Evolutionary conservation across 1,140 invertebrate species (phyloP), one percentile per base, ranked within the genome.

Genomic region (Plectrocnemia conspersa): DNA sequence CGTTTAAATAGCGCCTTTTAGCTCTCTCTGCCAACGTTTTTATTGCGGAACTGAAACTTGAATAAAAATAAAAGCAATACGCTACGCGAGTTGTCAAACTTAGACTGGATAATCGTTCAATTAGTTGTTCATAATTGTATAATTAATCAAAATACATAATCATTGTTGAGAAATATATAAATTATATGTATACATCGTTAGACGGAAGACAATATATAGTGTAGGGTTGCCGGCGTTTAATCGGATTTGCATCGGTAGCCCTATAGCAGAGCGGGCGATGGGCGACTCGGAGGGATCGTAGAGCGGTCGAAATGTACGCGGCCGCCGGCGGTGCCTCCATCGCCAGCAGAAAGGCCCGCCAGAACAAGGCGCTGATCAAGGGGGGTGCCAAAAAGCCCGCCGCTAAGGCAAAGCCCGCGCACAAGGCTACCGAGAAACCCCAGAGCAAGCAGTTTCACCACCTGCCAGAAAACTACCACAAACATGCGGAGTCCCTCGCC

Each of bases 271-370:
- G n/a, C n/a, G n/a, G n/a, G n/a, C n/a, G n/a, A n/a, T n/a, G n/a
- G n/a, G n/a, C n/a, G n/a, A n/a, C n/a, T n/a, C n/a, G n/a, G n/a
- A n/a, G n/a, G n/a, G n/a, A n/a, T n/a, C n/a, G n/a, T 16, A 11
- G 22, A 44, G 7, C 3, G 2, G 1, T 18, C 50, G 74, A 74
- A 60, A 86, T 86, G 83, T 86, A 85, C 76, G 83, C 83, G 64
- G 83, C 83, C 64, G 83, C 83, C 65, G 83, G 83, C 64, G 83
- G 83, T 66, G 82, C 83, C 61, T 83, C 81, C 63, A 72, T 85
- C 66, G 83, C 82, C 64, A 82, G 82, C 67, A 78, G 83, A 62
- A 82, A 84, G 68, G 82, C 78, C 15, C 75, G 79, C 33, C 76
- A 77, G 63, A 77, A 73, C 58, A 75, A 71, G 63, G 65, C 65